Conservation (phyloP, 2,888 invertebrate species). For the Thereva unica region DNA sequence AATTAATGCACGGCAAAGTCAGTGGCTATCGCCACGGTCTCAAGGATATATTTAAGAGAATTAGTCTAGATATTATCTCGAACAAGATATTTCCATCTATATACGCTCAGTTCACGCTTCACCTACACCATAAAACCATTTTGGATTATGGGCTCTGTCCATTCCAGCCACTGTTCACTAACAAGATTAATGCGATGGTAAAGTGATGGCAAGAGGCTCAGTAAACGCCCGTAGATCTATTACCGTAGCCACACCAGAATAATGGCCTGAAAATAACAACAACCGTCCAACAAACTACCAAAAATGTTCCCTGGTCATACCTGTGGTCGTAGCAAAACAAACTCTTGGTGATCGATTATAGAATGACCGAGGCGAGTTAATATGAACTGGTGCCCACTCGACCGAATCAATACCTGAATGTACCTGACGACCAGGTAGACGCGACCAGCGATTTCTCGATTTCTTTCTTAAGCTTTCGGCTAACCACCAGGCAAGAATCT, state of each 20-base stretch:
- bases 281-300: constrained; percentile 16
- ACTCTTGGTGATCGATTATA: constrained; percentile 30
- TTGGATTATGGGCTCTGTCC: no score
- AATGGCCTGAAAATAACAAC: constrained; percentile 3
- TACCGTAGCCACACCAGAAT: constrained; percentile 13
- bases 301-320: not conserved
- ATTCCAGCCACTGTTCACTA: no score
- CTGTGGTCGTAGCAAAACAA: constrained; percentile 11
- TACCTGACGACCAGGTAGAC: not conserved
- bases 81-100: no score
- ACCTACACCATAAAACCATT: no score
- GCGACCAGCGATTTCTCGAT: not conserved
- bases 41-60: no score
- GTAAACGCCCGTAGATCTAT: constrained; percentile 29
- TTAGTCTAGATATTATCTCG: no score
- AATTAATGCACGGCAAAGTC: no score
- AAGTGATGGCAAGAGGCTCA: constrained; percentile 28
- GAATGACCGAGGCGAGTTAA: constrained; percentile 5
- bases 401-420: constrained; percentile 8
- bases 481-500: not conserved
- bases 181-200: no score
- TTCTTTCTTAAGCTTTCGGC: constrained; percentile 11
- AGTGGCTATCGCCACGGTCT: no score
- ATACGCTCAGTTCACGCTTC: no score
- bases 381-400: constrained; percentile 12